Conservation (phyloP, 2,113 vertebrate species). For the Otolemur garnettii region DNA sequence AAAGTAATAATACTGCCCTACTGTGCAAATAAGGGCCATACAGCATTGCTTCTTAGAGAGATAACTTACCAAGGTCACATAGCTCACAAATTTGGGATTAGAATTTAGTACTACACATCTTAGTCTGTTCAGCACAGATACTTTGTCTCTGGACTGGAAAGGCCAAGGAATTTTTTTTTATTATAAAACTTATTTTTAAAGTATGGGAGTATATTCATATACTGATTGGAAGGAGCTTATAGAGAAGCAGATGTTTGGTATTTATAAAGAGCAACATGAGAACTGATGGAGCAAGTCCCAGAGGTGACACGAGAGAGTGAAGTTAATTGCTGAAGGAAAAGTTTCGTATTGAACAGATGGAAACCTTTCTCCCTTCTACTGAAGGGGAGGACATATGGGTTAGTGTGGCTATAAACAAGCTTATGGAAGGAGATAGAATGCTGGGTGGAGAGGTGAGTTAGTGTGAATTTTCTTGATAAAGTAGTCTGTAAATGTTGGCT, state of each 20-base stretch:
- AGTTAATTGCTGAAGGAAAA: constrained; percentile 27
- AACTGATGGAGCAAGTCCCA: constrained; percentile 15
- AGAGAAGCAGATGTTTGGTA: not conserved
- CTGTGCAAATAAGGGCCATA: not conserved
- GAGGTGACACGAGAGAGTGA: not conserved
- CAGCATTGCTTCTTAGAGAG: not conserved
- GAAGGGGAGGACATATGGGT: not conserved
- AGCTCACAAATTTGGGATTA: constrained; percentile 14
- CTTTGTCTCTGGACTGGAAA: not conserved
- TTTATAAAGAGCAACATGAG: not conserved
- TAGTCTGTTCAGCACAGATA: not conserved
- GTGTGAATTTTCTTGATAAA: constrained; percentile 24
- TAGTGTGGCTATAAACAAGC: not conserved
- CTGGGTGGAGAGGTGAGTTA: not conserved
- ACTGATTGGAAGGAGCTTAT: not conserved
- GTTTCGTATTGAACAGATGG: constrained; percentile 27
- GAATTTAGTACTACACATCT: not conserved
- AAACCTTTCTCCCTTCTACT: constrained; percentile 14
- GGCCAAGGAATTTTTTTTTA: not conserved
- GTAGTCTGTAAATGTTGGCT: not conserved
- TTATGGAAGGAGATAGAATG: not conserved
- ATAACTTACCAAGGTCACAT: not conserved
- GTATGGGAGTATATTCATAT: not conserved
- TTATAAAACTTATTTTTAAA: constrained; percentile 11
- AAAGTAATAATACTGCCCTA: not conserved